Base-by-base conservation (phyloP, 2,888 invertebrate genomes). In the Dryomyza anilis region DNA sequence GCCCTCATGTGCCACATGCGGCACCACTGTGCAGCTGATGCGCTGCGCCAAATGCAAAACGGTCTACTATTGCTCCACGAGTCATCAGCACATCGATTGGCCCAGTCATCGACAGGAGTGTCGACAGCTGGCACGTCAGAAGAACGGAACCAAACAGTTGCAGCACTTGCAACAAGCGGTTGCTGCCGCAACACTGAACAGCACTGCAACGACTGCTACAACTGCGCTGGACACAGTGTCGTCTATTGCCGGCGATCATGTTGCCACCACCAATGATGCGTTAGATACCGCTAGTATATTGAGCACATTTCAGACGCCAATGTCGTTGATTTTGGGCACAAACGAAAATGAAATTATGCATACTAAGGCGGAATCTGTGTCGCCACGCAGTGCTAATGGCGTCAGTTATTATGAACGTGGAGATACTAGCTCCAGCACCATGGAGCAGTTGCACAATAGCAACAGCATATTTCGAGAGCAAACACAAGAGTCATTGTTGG, bases 31-130 rank as follows among this genome's bases (percentile, higher is more conserved):
- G 59, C 78, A 78, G 64, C 83, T 91, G 73, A 84, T 89, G 69
- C 87, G 91, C 74, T 94, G 94, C 83, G 87, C 89, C 71, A 87
- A 90, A 73, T 94, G 94, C 81, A 89, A 90, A 78, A 83, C 83
- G 67, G 86, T 88, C 58, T 90, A 89, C 82, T 94, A 94, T 82
- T 94, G 94, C 83, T 90, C 89, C 67, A 90, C 88, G 72, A 89
- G 89, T 69, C 94, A 94, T 81, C 94, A 94, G 83, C 88, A 87
- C 70, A 85, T 87, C 74, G 91, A 94, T 79, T 94, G 93, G 93
- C 89, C 88, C 77, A 86, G 85, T 71, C 94, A 94, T 78, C 92
- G 89, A 84, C 83, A 82, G 72, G 85, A 86, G 73, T 90, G 90
- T 79, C 81, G 83, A 59, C 84, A 85, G 74, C 77, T 85, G 76